Evolutionary conservation across 2,113 vertebrate genomes (phyloP).

Genomic region (Piaya cayana): DNA sequence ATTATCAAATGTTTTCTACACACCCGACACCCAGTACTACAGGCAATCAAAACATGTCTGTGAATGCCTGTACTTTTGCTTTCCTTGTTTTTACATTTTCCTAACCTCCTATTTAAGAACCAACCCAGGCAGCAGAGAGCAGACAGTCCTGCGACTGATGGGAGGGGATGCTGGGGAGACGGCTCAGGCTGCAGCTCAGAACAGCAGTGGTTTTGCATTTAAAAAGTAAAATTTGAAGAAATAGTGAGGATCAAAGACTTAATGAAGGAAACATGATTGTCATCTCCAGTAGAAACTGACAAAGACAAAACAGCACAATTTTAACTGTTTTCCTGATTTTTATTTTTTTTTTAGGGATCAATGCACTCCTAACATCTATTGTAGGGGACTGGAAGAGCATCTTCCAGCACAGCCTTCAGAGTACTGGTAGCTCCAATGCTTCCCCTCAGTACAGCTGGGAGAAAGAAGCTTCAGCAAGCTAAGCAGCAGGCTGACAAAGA

Average conservation of each 20-base stretch:
- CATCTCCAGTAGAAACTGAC: not conserved
- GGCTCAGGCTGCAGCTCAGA: not conserved
- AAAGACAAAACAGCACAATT: not conserved
- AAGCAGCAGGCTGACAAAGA: not conserved
- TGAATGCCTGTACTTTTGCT: not conserved
- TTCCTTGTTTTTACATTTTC: not conserved
- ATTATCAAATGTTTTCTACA: not conserved
- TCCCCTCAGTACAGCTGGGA: not conserved
- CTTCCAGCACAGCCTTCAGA: not conserved
- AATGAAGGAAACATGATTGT: rapidly evolving
- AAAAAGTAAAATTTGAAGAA: not conserved
- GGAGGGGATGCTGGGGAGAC: not conserved
- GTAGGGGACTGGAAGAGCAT: not conserved
- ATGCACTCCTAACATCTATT: not conserved
- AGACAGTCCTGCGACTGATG: rapidly evolving
- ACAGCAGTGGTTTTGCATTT: not conserved
- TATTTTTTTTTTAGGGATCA: not conserved
- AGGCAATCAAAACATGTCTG: not conserved
- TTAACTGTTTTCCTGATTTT: not conserved
- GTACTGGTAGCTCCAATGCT: rapidly evolving
- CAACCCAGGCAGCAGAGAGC: not conserved
- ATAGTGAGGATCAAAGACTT: rapidly evolving
- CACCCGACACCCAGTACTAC: not conserved
- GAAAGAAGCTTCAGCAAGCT: not conserved
- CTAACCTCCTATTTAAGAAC: not conserved